Evolutionary conservation across 23 tunicate species (phyloP).

Genomic region (Ascidia mentula): DNA sequence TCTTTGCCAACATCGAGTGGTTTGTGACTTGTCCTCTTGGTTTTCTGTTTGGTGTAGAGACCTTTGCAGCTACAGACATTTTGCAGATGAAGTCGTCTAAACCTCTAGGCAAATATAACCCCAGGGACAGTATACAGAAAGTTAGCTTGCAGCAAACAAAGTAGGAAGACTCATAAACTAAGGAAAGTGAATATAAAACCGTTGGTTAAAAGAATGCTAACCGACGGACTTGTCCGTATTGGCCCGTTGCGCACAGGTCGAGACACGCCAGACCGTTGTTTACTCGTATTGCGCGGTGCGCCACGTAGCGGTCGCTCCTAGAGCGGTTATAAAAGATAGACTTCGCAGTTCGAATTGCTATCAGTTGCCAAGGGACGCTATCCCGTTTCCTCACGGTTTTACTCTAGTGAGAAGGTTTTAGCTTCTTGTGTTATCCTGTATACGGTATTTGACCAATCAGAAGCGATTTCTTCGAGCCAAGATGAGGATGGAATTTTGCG

Average conservation of each 20-base stretch:
- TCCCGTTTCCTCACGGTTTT: constrained; percentile 15
- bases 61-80: too few relatives aligned
- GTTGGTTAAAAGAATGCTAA: background rate
- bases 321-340: background rate
- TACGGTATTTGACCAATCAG: background rate
- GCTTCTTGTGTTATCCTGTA: background rate
- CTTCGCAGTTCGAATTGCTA: constrained; percentile 11
- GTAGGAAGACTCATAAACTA: too few relatives aligned
- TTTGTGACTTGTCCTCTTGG: too few relatives aligned
- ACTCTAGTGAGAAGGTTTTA: background rate
- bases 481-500: background rate
- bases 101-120: too few relatives aligned
- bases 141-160: too few relatives aligned
- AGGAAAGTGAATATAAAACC: constrained; percentile 5
- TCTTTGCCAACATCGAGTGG: too few relatives aligned
- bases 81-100: too few relatives aligned
- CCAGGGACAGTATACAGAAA: too few relatives aligned
- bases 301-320: background rate
- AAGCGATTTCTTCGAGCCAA: background rate
- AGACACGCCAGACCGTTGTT: constrained; percentile 8
- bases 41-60: too few relatives aligned
- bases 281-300: background rate
- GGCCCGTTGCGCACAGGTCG: too few relatives aligned
- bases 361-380: constrained; percentile 48
- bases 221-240: background rate